Evolutionary conservation across 2,113 vertebrate species (phyloP).

Genomic region (Rostratula benghalensis): DNA sequence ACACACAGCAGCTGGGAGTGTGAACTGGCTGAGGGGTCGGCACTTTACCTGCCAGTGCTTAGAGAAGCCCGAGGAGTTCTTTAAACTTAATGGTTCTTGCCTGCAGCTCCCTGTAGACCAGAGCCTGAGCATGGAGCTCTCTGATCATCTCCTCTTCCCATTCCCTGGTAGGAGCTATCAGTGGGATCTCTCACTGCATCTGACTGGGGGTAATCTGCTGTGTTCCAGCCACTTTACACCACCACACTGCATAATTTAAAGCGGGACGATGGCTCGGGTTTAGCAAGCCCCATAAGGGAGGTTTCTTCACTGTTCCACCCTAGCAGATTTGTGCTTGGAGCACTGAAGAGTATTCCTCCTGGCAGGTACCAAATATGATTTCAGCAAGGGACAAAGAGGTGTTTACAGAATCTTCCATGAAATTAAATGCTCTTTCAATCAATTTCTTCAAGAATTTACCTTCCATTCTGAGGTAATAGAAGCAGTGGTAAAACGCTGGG

Average conservation of each 20-base stretch:
- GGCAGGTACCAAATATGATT: slow-evolving; percentile 49
- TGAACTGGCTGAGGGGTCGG: neutral
- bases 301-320: slow-evolving; percentile 13
- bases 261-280: slow-evolving; percentile 14
- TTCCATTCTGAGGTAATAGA: neutral
- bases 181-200: slow-evolving; percentile 36
- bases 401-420: slow-evolving; percentile 23
- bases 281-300: slow-evolving; percentile 50
- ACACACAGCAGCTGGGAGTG: neutral
- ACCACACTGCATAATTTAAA: slow-evolving; percentile 56
- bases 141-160: slow-evolving; percentile 24
- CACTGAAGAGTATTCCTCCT: neutral
- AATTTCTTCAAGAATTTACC: neutral
- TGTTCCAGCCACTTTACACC: slow-evolving; percentile 44
- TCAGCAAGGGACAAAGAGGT: slow-evolving; percentile 7
- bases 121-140: neutral
- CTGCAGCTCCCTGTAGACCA: slow-evolving; percentile 21
- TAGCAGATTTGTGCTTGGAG: slow-evolving; percentile 29
- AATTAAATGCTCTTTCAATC: slow-evolving; percentile 1
- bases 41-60: neutral
- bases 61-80: slow-evolving; percentile 21
- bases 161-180: slow-evolving; percentile 35
- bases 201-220: slow-evolving; percentile 40
- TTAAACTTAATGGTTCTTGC: slow-evolving; percentile 35
- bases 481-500: neutral